phyloP scores from a whole-genome alignment of 2,113 vertebrate genomes.

The Leucoraja erinaceus region DNA sequence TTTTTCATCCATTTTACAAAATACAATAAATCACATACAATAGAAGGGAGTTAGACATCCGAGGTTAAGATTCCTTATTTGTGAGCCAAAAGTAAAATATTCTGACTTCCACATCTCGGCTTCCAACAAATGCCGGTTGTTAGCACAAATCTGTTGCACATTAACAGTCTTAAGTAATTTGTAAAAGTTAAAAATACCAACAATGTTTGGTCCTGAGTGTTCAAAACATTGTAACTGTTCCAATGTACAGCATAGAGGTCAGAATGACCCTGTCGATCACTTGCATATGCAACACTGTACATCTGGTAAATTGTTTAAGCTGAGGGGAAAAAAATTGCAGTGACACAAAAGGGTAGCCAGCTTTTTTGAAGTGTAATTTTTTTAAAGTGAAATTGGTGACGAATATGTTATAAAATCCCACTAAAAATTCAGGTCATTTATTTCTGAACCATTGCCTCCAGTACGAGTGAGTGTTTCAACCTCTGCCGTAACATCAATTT shows the following conservation, averaged over 20 bases:
- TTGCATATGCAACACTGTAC: conserved; percentile 34
- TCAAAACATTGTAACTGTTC: neutral
- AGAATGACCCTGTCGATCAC: conserved; percentile 37
- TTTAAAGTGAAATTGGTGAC: conserved; percentile 36
- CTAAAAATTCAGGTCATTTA: conserved; percentile 38
- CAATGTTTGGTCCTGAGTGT: neutral
- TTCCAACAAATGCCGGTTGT: neutral
- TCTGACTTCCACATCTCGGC: neutral
- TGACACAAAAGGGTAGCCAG: conserved; percentile 36
- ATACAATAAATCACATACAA: neutral
- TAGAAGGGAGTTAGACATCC: neutral
- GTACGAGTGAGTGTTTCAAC: conserved; percentile 28
- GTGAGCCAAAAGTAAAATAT: conserved; percentile 7
- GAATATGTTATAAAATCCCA: conserved; percentile 36
- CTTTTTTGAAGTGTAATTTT: conserved; percentile 37
- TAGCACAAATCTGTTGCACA: conserved; percentile 20
- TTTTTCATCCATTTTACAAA: neutral
- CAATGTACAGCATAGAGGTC: conserved; percentile 10
- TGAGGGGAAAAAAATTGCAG: conserved; percentile 29
- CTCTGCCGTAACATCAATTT: conserved; percentile 57
- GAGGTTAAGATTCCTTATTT: neutral
- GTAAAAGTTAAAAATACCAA: neutral
- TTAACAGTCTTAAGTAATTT: neutral
- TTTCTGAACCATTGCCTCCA: conserved; percentile 37
- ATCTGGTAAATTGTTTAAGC: conserved; percentile 34